Base-by-base conservation (phyloP, 2,797 vertebrate species). In the Enteromius mattozi region DNA sequence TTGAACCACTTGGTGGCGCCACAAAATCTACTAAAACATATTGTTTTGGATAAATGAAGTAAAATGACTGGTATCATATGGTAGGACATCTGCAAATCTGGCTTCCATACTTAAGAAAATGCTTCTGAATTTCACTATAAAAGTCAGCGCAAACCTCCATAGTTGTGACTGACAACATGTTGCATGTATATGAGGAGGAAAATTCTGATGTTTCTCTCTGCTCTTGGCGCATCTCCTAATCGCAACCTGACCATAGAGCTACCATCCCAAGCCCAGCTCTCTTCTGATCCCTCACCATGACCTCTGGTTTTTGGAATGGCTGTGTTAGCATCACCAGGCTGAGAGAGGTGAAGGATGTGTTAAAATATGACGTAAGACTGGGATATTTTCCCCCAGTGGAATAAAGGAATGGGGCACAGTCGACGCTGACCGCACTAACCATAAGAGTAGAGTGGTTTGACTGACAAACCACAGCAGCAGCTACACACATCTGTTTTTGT, bases 281-380 rank as follows among this genome's bases (percentile, higher is more conserved):
- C 82, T 87, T 87, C 86, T 87, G 85, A 72, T 86, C 91, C 85
- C 87, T 80, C 82, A 78, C 86, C 82, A 61, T 80, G 81, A 78
- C 80, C 80, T 61, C 68, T 83, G 87, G 78, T 86, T 76, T 66
- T 79, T 56, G 75, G 86, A 86, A 84, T 78, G 82, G 75, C 82
- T 85, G 69, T 24, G 54, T 84, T 72, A 59, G 37, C 45, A 79
- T 88, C 63, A 76, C 71, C 63, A 72, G 56, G 66, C 75, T 51
- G 16, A 61, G 74, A 74, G 80, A 82, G 61, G 27, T 45, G 68
- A 82, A 85, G 72, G 69, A 80, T 54, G n/a, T 70, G 66, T 54
- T 69, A 37, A 51, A 42, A 54, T 86, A 37, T 33, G 68, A 59
- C 6, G 6, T 76, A 78, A 77, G 78, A 82, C 71, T 78, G 82